A percentile compares a stretch with the other conserved stretches of the same genome.
Evolutionary conservation across 2,888 invertebrate genomes (phyloP).

Genomic region (Monoplex corrugatus): DNA sequence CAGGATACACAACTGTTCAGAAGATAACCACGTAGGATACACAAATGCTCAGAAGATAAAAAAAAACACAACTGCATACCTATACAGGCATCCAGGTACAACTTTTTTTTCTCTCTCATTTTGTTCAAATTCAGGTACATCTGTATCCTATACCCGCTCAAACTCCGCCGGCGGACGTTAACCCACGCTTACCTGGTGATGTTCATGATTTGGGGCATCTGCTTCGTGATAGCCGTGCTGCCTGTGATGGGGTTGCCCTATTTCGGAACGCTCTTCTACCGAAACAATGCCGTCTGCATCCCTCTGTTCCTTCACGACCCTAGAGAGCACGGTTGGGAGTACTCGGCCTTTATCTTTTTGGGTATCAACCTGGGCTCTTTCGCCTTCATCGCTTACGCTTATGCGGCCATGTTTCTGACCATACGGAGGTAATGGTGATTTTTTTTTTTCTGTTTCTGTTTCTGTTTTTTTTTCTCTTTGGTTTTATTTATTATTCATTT

Average conservation of each 20-base stretch:
- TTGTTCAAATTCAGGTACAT: slow-evolving; percentile 57
- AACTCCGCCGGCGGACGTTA: slow-evolving; percentile 50
- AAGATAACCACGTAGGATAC: too few relatives aligned
- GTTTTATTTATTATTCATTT: too few relatives aligned
- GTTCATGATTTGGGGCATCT: slow-evolving; percentile 52
- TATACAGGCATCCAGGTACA: too few relatives aligned
- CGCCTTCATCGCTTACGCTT: slow-evolving; percentile 49
- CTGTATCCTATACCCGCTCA: slow-evolving; percentile 57
- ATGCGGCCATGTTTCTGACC: slow-evolving; percentile 56
- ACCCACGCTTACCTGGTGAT: slow-evolving; percentile 54
- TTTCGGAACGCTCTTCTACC: slow-evolving; percentile 57
- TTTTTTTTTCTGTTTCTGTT: neutral
- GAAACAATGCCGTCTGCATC: slow-evolving; percentile 59
- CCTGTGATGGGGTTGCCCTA: slow-evolving; percentile 55
- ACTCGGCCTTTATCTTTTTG: slow-evolving; percentile 52
- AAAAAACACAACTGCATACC: too few relatives aligned
- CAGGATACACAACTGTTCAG: too few relatives aligned
- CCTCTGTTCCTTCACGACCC: slow-evolving; percentile 60
- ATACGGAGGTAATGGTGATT: slow-evolving; percentile 47
- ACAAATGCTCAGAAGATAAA: too few relatives aligned
- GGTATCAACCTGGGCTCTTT: slow-evolving; percentile 38
- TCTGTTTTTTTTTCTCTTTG: neutral
- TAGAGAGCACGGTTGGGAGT: slow-evolving; percentile 51
- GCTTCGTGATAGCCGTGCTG: slow-evolving; percentile 52
- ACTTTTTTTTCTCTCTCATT: too few relatives aligned